phyloP scores from a whole-genome alignment of 2,113 vertebrate species.

The Hipposideros armiger region DNA sequence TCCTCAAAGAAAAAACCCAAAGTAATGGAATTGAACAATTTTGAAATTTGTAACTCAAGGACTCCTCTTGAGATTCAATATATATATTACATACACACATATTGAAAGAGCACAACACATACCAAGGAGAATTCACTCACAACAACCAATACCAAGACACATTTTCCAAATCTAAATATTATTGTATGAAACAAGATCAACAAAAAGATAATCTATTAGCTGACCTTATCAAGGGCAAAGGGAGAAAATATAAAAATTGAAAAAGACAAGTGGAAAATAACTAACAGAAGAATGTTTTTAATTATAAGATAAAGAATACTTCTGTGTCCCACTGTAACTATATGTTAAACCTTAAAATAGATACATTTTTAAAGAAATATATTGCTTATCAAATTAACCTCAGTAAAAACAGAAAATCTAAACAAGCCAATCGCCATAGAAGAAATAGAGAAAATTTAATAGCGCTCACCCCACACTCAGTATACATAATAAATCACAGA shows the following conservation, averaged over 20 bases:
- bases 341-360: background rate
- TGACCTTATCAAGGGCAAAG: background rate
- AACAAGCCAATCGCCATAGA: background rate
- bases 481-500: background rate
- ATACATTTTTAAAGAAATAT: background rate
- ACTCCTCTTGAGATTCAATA: background rate
- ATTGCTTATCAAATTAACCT: background rate
- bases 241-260: background rate
- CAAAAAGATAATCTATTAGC: background rate
- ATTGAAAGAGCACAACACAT: background rate
- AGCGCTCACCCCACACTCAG: background rate
- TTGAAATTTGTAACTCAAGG: background rate
- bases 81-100: background rate
- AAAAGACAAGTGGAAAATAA: background rate
- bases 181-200: conserved; percentile 2
- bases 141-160: background rate
- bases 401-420: background rate
- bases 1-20: background rate
- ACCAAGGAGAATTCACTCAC: background rate
- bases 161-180: background rate
- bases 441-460: conserved; percentile 12
- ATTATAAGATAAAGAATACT: conserved; percentile 19
- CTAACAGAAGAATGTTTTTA: background rate
- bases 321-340: background rate
- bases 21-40: background rate